Evolutionary conservation across 2,888 invertebrate species (phyloP), one percentile per base, ranked within the genome.

Genomic region (Agrotis clavis): DNA sequence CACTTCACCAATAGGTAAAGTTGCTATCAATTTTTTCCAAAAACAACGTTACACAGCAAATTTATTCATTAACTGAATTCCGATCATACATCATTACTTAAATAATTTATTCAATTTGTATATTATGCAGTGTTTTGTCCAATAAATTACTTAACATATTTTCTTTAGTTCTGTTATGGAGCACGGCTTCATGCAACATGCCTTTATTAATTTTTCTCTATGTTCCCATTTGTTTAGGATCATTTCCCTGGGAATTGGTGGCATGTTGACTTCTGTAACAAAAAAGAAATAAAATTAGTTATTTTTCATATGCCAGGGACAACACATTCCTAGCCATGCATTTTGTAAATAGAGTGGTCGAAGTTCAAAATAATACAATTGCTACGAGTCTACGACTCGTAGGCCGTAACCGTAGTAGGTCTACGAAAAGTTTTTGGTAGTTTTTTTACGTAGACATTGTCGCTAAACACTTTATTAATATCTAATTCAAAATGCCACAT

Each of bases 161-260:
- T 79, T 76, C 30, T 86, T 30, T 7, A 90, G 50, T 47, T 90
- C 88, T 5, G 79, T 4, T 6, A 84, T 18, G 3, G 88, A 76
- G 67, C 90, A 90, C 0, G 90, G 77, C 16, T 79, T 80, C 0
- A 65, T 71, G 57, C 90, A 90, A 54, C 90, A 90, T 50, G 67
- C 81, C 19, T 86, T 73, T 0, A 87, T 47, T 1, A 86, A 47
- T n/a, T 67, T 67, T 45, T 81, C 79, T 69, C 75, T 82, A 4
- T 70, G 71, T 63, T 81, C 77, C 63, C 59, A 70, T 71, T 83
- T 71, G 30, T 67, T 48, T 2, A 50, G 1, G 1, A 63, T 19
- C 54, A 71, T n/a, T 63, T 79, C 79, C 45, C 59, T 74, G 14
- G 77, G 51, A 9, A 67, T 72, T 16, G 75, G 56, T n/a, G 71